phyloP scores from a whole-genome alignment of 1,140 invertebrate genomes.

The Dinoponera quadriceps region DNA sequence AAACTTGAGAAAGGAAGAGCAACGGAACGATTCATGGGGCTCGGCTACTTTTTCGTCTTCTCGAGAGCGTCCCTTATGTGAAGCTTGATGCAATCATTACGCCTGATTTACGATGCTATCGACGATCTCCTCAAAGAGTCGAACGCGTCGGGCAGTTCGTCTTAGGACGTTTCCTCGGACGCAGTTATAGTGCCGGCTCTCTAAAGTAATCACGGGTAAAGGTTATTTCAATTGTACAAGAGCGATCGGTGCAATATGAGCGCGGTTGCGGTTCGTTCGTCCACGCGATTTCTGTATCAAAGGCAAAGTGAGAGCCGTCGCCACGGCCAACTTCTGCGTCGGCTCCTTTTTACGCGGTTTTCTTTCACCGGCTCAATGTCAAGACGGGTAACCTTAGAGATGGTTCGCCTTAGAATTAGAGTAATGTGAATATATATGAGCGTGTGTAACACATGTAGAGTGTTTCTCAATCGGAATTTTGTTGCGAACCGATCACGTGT shows the following conservation, averaged over 20 bases:
- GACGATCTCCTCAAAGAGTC: not conserved
- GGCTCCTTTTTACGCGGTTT: too few relatives aligned
- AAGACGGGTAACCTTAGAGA: too few relatives aligned
- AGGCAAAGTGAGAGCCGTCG: conserved; percentile 64
- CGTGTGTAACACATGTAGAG: not conserved
- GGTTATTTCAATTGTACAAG: conserved; percentile 10
- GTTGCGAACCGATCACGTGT: too few relatives aligned
- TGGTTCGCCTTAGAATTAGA: too few relatives aligned
- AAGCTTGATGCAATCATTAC: conserved; percentile 68
- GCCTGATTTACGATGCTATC: conserved; percentile 34
- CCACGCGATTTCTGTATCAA: conserved; percentile 58
- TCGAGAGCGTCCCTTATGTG: conserved; percentile 52
- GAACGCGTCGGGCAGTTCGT: not conserved
- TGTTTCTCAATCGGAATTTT: not conserved
- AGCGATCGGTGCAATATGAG: conserved; percentile 3
- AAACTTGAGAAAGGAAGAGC: conserved; percentile 22
- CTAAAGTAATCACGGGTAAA: conserved; percentile 13
- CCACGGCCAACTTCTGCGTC: conserved; percentile 40
- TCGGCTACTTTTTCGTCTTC: conserved; percentile 4
- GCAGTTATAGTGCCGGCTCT: conserved; percentile 9
- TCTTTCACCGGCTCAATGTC: too few relatives aligned
- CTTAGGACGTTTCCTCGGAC: conserved; percentile 28
- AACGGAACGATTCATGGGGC: not conserved
- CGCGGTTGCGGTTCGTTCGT: conserved; percentile 32
- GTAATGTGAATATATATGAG: not conserved